Evolutionary conservation across 2,797 vertebrate genomes (phyloP).

Genomic region (Xiphophorus birchmanni): DNA sequence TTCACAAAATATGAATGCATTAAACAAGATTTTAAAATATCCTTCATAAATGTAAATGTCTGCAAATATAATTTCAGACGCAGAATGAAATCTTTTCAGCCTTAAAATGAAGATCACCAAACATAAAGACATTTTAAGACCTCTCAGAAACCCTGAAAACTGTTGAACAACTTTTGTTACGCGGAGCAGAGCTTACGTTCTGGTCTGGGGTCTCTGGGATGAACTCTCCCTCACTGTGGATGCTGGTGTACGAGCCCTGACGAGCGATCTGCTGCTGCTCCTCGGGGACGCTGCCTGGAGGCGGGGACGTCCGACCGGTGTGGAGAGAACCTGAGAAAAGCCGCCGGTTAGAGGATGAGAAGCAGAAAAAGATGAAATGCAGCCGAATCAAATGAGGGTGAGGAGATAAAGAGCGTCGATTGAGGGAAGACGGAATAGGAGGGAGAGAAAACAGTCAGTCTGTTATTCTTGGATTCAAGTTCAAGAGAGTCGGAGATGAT

Average conservation of each 20-base stretch:
- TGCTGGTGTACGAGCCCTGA: constrained; percentile 94
- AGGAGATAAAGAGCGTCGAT: constrained; percentile 18
- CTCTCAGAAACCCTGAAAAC: neutral
- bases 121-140: neutral
- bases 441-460: constrained; percentile 22
- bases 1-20: neutral
- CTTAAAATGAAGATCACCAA: neutral
- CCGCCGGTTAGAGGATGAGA: neutral
- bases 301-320: constrained; percentile 89
- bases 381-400: neutral
- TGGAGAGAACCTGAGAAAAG: constrained; percentile 86
- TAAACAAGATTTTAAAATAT: neutral
- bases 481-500: constrained; percentile 59
- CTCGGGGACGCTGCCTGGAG: constrained; percentile 90
- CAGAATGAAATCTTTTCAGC: neutral
- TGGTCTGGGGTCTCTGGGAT: constrained; percentile 89
- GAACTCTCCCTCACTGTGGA: constrained; percentile 94
- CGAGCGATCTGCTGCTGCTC: constrained; percentile 95
- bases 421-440: constrained; percentile 33
- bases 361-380: neutral
- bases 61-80: neutral
- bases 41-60: neutral
- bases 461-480: constrained; percentile 59
- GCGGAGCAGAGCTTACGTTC: constrained; percentile 76
- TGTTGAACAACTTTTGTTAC: neutral